Percentiles rank a stretch among this genome's conserved stretches.
These are phyloP conservation scores for Druceiella hillmani DNA, from an alignment of 2,888 invertebrate genomes.

Conservation along the genomic window DNA sequence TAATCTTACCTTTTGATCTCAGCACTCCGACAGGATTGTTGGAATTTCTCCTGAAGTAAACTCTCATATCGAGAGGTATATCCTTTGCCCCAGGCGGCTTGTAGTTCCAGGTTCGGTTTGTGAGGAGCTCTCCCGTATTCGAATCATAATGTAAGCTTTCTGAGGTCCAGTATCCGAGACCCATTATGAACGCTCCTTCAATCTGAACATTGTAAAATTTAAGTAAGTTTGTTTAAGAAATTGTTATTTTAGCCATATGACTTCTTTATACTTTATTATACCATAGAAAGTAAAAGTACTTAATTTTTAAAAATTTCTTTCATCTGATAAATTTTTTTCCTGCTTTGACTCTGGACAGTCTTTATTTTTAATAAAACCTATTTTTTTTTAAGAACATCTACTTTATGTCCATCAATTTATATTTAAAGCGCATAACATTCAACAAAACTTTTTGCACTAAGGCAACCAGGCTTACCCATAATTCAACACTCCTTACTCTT, in stretches of 20 bases:
- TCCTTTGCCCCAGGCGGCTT: slow-evolving; percentile 65
- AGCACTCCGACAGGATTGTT: slow-evolving; percentile 58
- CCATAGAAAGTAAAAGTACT: background rate
- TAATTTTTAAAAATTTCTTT: no score
- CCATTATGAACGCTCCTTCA: slow-evolving; percentile 71
- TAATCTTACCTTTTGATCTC: slow-evolving; percentile 69
- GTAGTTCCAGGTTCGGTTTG: slow-evolving; percentile 70
- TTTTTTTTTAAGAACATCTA: no score
- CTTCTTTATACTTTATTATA: background rate
- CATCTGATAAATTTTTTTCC: no score
- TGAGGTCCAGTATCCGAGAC: slow-evolving; percentile 62
- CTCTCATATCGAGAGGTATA: slow-evolving; percentile 62
- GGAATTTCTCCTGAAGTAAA: slow-evolving; percentile 56
- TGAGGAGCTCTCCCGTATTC: slow-evolving; percentile 55
- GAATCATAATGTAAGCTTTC: slow-evolving; percentile 59
- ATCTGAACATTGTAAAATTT: slow-evolving; percentile 43
- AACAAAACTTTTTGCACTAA: no score
- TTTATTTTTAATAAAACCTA: no score
- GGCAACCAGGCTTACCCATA: no score
- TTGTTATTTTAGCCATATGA: background rate
- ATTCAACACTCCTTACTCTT: no score
- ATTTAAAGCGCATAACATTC: no score
- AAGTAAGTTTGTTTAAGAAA: no score
- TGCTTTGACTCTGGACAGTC: no score
- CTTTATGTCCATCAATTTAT: no score